Percentiles rank a stretch among this genome's conserved stretches.
These are phyloP conservation scores for Drosophila setosimentum DNA, from an alignment of 2,888 invertebrate genomes.

Conservation along the genomic window DNA sequence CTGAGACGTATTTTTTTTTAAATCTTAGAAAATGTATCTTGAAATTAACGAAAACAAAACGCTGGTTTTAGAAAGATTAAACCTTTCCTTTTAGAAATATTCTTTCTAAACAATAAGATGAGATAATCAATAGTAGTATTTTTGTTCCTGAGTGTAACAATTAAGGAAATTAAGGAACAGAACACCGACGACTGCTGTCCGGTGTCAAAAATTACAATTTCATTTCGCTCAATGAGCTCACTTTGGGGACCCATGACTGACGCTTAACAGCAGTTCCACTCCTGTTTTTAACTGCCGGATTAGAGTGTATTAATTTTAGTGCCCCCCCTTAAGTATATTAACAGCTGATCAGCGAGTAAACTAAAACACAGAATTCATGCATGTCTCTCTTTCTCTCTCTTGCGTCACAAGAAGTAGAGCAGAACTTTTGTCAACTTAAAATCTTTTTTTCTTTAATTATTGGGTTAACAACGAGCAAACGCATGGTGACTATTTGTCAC, in stretches of 20 bases:
- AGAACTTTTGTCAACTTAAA: background rate
- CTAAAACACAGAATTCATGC: slow-evolving; percentile 3
- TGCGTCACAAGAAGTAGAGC: background rate
- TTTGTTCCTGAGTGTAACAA: slow-evolving; percentile 5
- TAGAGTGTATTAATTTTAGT: slow-evolving; percentile 59
- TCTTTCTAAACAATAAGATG: background rate
- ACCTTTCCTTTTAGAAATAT: background rate
- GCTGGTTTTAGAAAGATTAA: background rate
- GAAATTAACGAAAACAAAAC: background rate
- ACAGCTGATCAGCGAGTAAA: background rate
- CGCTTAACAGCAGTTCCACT: slow-evolving; percentile 7
- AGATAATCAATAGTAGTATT: background rate
- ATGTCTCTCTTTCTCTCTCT: background rate
- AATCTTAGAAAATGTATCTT: background rate
- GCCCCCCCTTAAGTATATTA: slow-evolving; percentile 1
- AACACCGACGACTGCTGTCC: slow-evolving; percentile 10
- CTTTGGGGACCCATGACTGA: slow-evolving; percentile 45
- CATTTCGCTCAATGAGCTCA: slow-evolving; percentile 49
- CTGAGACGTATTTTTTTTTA: background rate
- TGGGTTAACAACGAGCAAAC: background rate
- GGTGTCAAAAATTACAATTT: slow-evolving; percentile 54
- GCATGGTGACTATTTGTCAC: background rate
- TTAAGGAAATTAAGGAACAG: slow-evolving; percentile 46
- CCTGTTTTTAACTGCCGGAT: slow-evolving; percentile 1
- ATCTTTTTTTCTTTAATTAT: background rate